These are phyloP conservation scores for Habropoda laboriosa DNA, from an alignment of 1,140 invertebrate species.

Conservation along the genomic window DNA sequence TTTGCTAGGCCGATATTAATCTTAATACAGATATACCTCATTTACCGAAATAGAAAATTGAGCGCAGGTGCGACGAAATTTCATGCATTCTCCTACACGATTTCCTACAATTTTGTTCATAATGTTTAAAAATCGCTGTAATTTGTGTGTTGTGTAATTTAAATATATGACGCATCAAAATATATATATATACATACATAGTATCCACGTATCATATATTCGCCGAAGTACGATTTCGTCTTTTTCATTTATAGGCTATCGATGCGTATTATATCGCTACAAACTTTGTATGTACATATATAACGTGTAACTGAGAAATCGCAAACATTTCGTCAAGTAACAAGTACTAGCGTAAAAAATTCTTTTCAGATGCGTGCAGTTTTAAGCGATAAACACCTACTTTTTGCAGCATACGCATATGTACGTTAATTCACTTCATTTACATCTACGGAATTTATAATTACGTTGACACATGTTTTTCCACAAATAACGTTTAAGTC, in stretches of 20 bases:
- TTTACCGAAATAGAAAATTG: constrained; percentile 55
- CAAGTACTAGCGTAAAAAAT: neutral
- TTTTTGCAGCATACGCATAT: neutral
- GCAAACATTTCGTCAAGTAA: neutral
- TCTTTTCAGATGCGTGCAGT: neutral
- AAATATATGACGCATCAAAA: constrained; percentile 60
- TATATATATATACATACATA: constrained; percentile 35
- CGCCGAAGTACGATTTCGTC: neutral
- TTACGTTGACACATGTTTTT: neutral
- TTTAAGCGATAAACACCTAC: too few relatives aligned
- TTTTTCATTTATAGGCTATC: neutral
- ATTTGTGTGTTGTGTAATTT: constrained; percentile 69
- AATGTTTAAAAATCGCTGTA: constrained; percentile 64
- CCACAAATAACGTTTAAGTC: neutral
- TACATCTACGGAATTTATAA: neutral
- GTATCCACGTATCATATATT: constrained; percentile 28
- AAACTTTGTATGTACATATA: neutral
- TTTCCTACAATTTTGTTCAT: constrained; percentile 60
- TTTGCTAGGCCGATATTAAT: constrained; percentile 41
- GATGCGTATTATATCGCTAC: neutral
- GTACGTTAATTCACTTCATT: neutral
- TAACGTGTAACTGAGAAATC: neutral
- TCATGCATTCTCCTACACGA: constrained; percentile 52
- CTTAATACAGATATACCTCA: constrained; percentile 66
- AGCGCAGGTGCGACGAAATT: constrained; percentile 49